Percentiles rank a stretch among this genome's conserved stretches.
Conservation (phyloP, 2,113 vertebrate genomes). For the Cettia cetti region DNA sequence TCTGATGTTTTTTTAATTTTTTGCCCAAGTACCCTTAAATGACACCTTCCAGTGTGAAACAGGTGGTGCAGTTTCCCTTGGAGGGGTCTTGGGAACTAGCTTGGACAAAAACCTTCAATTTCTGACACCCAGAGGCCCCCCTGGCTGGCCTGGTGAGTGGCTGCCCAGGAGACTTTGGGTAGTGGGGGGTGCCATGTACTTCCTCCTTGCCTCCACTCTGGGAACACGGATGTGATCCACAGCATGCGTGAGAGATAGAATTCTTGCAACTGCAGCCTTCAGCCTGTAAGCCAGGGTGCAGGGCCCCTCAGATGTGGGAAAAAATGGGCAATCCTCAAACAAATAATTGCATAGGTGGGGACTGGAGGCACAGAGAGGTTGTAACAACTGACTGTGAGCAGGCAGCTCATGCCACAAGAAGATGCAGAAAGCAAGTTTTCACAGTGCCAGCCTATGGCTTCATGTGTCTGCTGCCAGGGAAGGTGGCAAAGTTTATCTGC, state of each 20-base stretch:
- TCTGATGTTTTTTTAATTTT: background rate
- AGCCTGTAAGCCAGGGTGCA: fast-evolving
- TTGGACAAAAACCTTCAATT: background rate
- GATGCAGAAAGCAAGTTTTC: background rate
- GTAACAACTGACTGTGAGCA: background rate
- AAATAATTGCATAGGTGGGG: background rate
- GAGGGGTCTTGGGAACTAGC: background rate
- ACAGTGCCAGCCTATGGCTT: background rate
- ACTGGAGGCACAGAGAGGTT: background rate
- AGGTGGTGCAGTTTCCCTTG: background rate
- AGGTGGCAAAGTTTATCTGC: background rate
- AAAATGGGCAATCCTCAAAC: fast-evolving
- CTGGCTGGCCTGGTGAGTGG: background rate
- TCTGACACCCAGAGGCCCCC: background rate
- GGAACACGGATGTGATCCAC: fast-evolving
- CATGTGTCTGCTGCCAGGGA: fast-evolving
- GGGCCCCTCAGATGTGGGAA: fast-evolving
- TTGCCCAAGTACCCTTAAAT: background rate
- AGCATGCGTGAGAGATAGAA: fast-evolving
- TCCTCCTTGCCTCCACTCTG: background rate
- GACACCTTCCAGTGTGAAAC: background rate
- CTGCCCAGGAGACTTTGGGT: fast-evolving
- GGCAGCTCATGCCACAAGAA: background rate
- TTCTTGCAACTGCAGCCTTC: background rate
- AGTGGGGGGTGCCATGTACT: background rate